phyloP scores from a whole-genome alignment of 2,113 vertebrate genomes.

The Xenotilapia leptura region DNA sequence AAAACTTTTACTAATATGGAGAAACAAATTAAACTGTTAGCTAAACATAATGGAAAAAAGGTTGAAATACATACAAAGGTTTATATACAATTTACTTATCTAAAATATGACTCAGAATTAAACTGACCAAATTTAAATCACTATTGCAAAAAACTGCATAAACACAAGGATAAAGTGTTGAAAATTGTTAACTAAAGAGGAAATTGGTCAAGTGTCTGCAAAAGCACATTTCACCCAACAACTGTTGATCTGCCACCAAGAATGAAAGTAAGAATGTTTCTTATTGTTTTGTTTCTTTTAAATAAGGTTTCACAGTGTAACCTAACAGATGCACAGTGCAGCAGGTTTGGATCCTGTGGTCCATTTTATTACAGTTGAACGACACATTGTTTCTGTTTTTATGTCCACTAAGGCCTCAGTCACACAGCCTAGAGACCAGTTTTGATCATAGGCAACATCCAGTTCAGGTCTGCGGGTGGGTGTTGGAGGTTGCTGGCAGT shows the following conservation, averaged over 20 bases:
- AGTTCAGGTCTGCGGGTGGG: fast-evolving
- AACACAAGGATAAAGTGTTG: neutral
- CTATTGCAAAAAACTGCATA: neutral
- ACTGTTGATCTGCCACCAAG: neutral
- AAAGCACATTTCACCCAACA: neutral
- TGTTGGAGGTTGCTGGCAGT: neutral
- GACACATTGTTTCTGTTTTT: neutral
- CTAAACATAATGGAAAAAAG: neutral
- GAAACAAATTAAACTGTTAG: neutral
- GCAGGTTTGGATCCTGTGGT: neutral
- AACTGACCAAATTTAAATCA: neutral
- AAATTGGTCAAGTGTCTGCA: neutral
- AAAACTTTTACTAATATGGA: neutral
- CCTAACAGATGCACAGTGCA: neutral
- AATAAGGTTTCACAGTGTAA: neutral
- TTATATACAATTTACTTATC: neutral
- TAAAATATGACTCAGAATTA: neutral
- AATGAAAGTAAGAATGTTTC: too few relatives aligned
- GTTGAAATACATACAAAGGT: neutral
- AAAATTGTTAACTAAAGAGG: neutral
- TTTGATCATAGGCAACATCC: neutral
- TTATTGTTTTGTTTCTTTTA: neutral
- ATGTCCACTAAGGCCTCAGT: neutral
- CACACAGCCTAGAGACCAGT: neutral
- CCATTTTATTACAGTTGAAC: neutral